phyloP scores from a whole-genome alignment of 1,140 invertebrate species.

The Campodea augens region DNA sequence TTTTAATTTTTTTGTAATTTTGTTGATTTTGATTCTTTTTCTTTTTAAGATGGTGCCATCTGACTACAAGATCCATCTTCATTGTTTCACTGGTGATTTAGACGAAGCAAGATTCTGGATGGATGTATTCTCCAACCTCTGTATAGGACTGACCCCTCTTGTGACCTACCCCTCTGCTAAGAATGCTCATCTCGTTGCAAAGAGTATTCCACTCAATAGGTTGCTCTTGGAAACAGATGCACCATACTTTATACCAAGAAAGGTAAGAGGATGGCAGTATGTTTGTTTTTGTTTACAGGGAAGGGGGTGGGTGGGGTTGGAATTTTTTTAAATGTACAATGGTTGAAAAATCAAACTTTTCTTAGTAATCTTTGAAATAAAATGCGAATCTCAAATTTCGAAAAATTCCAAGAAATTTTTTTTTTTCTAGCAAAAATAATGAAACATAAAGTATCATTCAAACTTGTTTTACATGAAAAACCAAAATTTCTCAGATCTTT shows the following conservation, averaged over 20 bases:
- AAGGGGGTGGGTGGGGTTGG: too few species aligned
- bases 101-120: constrained; percentile 22
- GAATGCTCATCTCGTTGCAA: constrained; percentile 21
- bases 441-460: too few species aligned
- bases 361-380: background rate
- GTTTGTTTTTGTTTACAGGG: constrained; percentile 1
- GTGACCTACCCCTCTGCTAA: constrained; percentile 22
- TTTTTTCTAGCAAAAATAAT: too few species aligned
- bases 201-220: constrained; percentile 23
- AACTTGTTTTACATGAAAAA: too few species aligned
- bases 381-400: too few species aligned
- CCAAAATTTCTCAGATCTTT: too few species aligned
- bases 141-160: constrained; percentile 26
- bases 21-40: too few species aligned
- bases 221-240: constrained; percentile 30
- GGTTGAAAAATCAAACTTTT: background rate
- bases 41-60: background rate
- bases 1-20: too few species aligned
- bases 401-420: too few species aligned
- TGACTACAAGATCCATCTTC: background rate
- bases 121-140: constrained; percentile 23
- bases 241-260: constrained; percentile 28
- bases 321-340: background rate
- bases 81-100: background rate
- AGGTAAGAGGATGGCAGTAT: constrained; percentile 8